Base-by-base conservation (phyloP, 2,113 vertebrate genomes). In the Petroica traversi region DNA sequence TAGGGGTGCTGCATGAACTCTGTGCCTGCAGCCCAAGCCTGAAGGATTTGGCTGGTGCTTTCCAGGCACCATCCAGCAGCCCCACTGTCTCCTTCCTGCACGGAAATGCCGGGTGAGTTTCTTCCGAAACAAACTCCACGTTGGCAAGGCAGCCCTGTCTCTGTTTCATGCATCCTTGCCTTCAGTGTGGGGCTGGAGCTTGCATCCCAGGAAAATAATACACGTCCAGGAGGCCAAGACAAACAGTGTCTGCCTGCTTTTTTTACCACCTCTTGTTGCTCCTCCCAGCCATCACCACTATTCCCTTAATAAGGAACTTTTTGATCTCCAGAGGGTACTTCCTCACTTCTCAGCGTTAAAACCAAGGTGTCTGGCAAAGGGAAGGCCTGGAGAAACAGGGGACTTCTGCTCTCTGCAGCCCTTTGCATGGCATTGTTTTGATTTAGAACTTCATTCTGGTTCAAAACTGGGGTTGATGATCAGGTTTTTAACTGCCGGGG, bases 181-280 rank as follows among this genome's bases (percentile, higher is more conserved):
- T 91, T 85, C 49, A 5, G 64, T 1, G 0, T 77, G 61, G 23
- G 34, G 49, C 81, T 2, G 19, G 49, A 93, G 48, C 36, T 80
- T 69, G 83, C 41, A 66, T 92, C 93, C 75, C 36, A 14, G 83
- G 83, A 90, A 85, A 95, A 95, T 85, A 83, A 90, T 83, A 68
- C 3, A 3, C 3, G 19, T 51, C 46, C 67, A 45, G 59, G 49
- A 93, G 85, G 88, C 95, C 96, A 95, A 94, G 67, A 58, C 54
- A 96, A 96, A 95, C 91, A 93, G 11, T 19, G 69, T 48, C 91
- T 93, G 82, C 58, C 71, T 88, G 62, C 52, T 88, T 92, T 85
- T 92, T 90, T 78, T 75, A 72, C 6, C 33, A 63, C 82, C 48
- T 88, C 82, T 38, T 33, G 36, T 89, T 20, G 2, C 87, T 88